Evolutionary conservation across 2,888 invertebrate species (phyloP), one percentile per base, ranked within the genome.

Genomic region (Drosophila dives): DNA sequence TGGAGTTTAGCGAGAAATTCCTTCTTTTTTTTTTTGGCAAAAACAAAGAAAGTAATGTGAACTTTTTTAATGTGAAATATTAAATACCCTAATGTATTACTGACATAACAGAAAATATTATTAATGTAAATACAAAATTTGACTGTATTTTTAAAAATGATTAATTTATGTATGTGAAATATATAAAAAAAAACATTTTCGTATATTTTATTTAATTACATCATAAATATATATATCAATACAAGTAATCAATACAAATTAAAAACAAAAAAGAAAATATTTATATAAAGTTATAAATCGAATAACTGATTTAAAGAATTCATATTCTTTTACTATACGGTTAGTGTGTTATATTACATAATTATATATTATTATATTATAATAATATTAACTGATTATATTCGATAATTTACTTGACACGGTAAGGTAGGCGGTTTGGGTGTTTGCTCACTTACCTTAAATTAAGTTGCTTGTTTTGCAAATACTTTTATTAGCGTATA

Each of bases 401-500:
- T 45, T 38, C 33, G 32, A 40, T 51, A 36, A 51, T 48, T 50
- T 38, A 40, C 23, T 45, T 48, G 54, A 32, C 48, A 33, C n/a
- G 20, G 4, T 11, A 1, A 7, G 49, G 34, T 20, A 38, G 64
- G 42, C 20, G 38, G 7, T 1, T 17, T 7, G 36, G 26, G 17
- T 55, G 36, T 26, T 55, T 11, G 40, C 49, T 45, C 29, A 32
- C 29, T 63, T 49, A 81, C 65, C 83, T 84, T 62, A 66, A 77
- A 77, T 81, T 60, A 69, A 83, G 71, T 81, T 75, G 70, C 55
- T 65, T 80, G 62, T 69, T 67, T 50, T 51, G 58, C 56, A 62
- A 82, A 82, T 72, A 71, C 76, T 84, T 82, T 85, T 89, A 85
- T 75, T 75, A 80, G 72, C 75, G 71, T 72, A 75, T 77, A 86